Conservation (phyloP, 2,888 invertebrate species). For the Allolobophora icterica region DNA sequence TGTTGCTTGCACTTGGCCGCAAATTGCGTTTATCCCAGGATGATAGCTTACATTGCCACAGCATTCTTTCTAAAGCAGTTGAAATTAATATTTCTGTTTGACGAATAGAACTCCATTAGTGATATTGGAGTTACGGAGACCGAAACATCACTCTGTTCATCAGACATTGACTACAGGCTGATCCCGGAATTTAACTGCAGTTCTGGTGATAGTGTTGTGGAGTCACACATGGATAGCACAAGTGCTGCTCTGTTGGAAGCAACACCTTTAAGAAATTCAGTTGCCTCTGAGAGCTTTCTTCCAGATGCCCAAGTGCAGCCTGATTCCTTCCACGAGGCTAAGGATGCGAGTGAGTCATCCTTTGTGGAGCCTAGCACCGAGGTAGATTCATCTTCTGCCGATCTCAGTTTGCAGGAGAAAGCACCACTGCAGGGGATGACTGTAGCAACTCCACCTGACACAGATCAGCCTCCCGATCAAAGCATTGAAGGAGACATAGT, state of each 20-base stretch:
- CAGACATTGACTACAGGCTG: neutral
- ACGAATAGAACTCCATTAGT: conserved; percentile 19
- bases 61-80: no score
- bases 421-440: neutral
- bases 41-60: neutral
- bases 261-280: neutral
- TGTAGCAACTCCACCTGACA: neutral
- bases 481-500: neutral
- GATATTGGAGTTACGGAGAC: neutral
- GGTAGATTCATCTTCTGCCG: neutral
- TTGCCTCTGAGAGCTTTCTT: neutral
- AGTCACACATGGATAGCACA: neutral
- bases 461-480: neutral
- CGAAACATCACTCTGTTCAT: neutral
- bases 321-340: neutral
- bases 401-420: neutral
- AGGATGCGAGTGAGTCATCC: neutral
- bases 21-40: neutral
- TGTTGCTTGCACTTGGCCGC: no score
- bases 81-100: neutral
- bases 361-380: neutral
- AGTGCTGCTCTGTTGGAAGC: neutral
- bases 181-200: neutral
- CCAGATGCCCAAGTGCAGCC: neutral
- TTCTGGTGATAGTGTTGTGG: neutral